These are phyloP conservation scores for Folsomia manolachei DNA, from an alignment of 2,888 invertebrate species.

Conservation along the genomic window DNA sequence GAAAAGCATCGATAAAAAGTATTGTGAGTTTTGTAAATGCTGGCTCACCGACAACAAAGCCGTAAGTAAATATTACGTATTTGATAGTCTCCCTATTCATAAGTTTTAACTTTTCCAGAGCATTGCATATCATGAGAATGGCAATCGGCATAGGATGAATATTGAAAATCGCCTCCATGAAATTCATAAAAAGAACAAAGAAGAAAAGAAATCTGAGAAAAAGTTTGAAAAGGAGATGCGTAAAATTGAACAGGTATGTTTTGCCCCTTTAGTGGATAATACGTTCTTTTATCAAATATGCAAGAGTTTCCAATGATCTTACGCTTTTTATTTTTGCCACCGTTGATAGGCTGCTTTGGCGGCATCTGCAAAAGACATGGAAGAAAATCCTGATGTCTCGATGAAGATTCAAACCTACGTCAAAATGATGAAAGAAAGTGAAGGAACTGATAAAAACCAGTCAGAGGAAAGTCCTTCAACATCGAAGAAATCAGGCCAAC, in stretches of 20 bases:
- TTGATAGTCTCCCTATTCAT: conserved; percentile 17
- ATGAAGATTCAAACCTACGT: conserved; percentile 36
- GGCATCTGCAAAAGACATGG: conserved; percentile 81
- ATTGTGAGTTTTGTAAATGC: conserved; percentile 96
- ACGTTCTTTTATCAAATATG: no score
- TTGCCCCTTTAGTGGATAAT: neutral
- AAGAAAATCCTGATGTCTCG: conserved; percentile 63
- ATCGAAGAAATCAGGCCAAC: conserved; percentile 21
- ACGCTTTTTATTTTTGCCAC: no score
- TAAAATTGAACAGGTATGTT: conserved; percentile 74
- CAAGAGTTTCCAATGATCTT: no score
- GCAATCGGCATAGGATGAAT: conserved; percentile 86
- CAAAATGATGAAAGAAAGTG: conserved; percentile 16
- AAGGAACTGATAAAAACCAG: conserved; percentile 10
- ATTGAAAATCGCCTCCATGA: conserved; percentile 80
- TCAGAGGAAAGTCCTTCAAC: neutral
- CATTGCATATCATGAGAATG: conserved; percentile 90
- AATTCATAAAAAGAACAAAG: conserved; percentile 77
- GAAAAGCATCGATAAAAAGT: conserved; percentile 93
- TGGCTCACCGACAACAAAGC: conserved; percentile 98
- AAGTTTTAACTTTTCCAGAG: conserved; percentile 64
- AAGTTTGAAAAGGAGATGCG: conserved; percentile 74
- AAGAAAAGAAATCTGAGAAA: conserved; percentile 72
- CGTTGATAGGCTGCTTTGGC: conserved; percentile 69
- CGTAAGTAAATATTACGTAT: conserved; percentile 53